Evolutionary conservation across 2,797 vertebrate species (phyloP), one percentile per base, ranked within the genome.

Genomic region (Cirrhinus molitorella): DNA sequence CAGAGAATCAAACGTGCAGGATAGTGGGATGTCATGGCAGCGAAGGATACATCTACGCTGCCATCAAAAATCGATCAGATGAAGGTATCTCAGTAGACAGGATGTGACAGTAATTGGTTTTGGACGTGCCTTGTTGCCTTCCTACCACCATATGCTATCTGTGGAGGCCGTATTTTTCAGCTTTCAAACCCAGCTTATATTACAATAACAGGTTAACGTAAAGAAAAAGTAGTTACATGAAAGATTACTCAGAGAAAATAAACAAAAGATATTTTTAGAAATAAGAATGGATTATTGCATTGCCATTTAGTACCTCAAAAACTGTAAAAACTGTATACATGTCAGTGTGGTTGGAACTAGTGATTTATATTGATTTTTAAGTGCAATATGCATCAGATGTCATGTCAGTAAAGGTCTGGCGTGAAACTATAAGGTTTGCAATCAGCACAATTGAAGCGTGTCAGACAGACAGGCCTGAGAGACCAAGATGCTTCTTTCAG

Each of bases 401-500:
- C 40, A 31, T 0, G 5, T 49, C 40, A 71, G 23, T 71, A 8
- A 37, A n/a, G 19, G 71, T 37, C 13, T 4, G 5, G 19, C 2
- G 13, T n/a, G 28, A 55, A 51, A 23, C 47, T 66, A 40, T 82
- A 49, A 51, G n/a, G 1, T 49, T 59, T 70, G 23, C 31, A 77
- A 34, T 78, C 28, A 71, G 28, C 34, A 76, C 72, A 34, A 25
- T 76, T 45, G 49, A n/a, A 68, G 73, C 13, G 2, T 31, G 43
- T 74, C 51, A 40, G 66, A 77, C 51, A 83, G 65, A 28, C 21
- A 61, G 40, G 31, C 49, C 49, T n/a, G 19, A 66, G 55, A 79
- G 72, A 87, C 25, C 67, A 49, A 21, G 72, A 68, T 37, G 66
- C 55, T 21, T 76, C 57, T 84, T 83, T 40, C 28, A 66, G 82